Conservation (phyloP, 1,140 invertebrate genomes). For the Nilaparvata lugens region DNA sequence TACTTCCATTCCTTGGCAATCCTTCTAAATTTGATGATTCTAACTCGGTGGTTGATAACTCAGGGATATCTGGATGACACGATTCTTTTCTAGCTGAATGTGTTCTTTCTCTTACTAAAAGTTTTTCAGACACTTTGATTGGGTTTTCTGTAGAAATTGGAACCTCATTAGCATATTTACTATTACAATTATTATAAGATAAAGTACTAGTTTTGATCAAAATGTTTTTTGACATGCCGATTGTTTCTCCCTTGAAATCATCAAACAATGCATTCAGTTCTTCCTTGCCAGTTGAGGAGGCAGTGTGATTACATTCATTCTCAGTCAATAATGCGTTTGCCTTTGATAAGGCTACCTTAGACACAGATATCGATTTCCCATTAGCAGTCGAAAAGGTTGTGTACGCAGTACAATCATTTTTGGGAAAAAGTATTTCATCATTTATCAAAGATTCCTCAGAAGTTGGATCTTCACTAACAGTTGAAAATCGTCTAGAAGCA, state of each 20-base stretch:
- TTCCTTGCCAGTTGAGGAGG: neutral
- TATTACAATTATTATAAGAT: neutral
- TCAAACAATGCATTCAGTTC: neutral
- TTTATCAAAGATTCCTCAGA: neutral
- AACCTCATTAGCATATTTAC: neutral
- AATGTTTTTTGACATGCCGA: neutral
- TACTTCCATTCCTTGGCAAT: too few species aligned
- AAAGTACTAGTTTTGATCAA: neutral
- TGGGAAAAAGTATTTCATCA: neutral
- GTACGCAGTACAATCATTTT: neutral
- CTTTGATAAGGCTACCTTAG: neutral
- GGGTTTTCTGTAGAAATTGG: neutral
- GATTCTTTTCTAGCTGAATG: neutral
- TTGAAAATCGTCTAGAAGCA: too few species aligned
- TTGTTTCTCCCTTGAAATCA: neutral
- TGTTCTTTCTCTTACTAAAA: neutral
- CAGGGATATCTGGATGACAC: too few species aligned
- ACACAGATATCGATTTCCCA: neutral
- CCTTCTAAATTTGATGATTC: too few species aligned
- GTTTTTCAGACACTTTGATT: neutral
- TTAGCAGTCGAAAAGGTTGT: neutral
- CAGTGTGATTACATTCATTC: neutral
- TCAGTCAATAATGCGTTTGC: neutral
- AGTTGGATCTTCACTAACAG: too few species aligned
- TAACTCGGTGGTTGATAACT: too few species aligned